Conservation (phyloP, 2,113 vertebrate species). For the Panthera tigris region DNA sequence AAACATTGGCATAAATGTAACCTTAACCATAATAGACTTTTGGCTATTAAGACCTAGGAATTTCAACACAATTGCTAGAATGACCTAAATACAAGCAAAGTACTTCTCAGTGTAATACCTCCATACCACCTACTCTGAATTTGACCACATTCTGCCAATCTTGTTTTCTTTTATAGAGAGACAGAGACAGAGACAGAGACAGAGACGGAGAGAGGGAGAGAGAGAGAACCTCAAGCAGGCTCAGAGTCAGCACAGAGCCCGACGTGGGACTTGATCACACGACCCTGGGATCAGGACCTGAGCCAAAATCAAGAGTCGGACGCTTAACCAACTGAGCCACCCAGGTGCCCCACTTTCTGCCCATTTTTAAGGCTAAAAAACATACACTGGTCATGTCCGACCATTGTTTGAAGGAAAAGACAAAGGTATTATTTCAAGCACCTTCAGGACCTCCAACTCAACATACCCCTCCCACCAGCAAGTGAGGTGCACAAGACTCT, state of each 20-base stretch:
- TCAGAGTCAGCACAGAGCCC: no score
- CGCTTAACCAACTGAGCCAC: no score
- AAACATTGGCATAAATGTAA: conserved; percentile 32
- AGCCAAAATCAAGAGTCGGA: no score
- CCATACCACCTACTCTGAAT: conserved; percentile 1
- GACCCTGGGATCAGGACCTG: no score
- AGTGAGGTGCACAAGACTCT: background rate
- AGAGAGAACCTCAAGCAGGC: no score
- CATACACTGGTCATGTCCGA: background rate
- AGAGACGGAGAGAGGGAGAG: no score
- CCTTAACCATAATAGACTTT: conserved; percentile 34
- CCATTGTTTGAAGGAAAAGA: conserved; percentile 6
- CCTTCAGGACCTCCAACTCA: background rate
- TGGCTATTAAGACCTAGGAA: conserved; percentile 17
- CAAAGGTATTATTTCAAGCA: background rate
- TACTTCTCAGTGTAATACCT: conserved; percentile 7
- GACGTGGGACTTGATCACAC: no score
- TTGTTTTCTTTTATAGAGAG: no score
- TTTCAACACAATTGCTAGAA: conserved; percentile 35
- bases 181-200: no score
- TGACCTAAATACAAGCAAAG: conserved; percentile 7
- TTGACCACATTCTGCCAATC: background rate
- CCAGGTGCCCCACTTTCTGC: background rate
- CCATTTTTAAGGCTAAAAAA: conserved; percentile 43
- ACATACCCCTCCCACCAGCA: background rate